Evolutionary conservation across 2,888 invertebrate genomes (phyloP).

Genomic region (Parnassius mnemosyne): DNA sequence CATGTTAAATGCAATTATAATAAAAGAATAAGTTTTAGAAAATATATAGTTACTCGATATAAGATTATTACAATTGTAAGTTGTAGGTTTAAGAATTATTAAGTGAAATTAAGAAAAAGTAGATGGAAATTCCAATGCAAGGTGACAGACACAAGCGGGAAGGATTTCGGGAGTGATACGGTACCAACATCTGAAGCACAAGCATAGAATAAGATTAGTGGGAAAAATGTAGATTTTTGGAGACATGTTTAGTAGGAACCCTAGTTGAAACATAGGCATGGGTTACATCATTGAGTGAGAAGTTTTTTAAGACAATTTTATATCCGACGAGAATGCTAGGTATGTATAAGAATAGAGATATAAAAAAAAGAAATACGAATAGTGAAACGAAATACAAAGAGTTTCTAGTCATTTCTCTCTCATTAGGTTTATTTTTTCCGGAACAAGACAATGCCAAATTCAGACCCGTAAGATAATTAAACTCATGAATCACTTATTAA

Average conservation of each 20-base stretch:
- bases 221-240: slow-evolving; percentile 75
- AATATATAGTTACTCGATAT: slow-evolving; percentile 54
- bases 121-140: background rate
- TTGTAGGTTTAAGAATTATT: slow-evolving; percentile 9
- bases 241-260: slow-evolving; percentile 74
- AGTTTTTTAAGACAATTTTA: slow-evolving; percentile 63
- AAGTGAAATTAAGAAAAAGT: background rate
- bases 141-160: background rate
- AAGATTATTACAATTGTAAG: slow-evolving; percentile 41
- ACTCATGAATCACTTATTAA: slow-evolving; percentile 47
- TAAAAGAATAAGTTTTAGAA: slow-evolving; percentile 64
- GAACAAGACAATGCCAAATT: slow-evolving; percentile 67
- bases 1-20: slow-evolving; percentile 52
- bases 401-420: slow-evolving; percentile 47
- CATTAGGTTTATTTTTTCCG: slow-evolving; percentile 42
- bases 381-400: slow-evolving; percentile 42
- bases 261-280: slow-evolving; percentile 47
- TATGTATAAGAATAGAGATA: slow-evolving; percentile 36
- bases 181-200: slow-evolving; percentile 66
- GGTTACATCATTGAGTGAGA: slow-evolving; percentile 65
- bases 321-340: slow-evolving; percentile 53
- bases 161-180: slow-evolving; percentile 27
- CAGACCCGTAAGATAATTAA: slow-evolving; percentile 48
- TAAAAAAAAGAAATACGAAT: slow-evolving; percentile 35
- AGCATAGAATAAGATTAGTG: slow-evolving; percentile 64